Base-by-base conservation (phyloP, 2,113 vertebrate genomes). In the Rhinolophus sinicus region DNA sequence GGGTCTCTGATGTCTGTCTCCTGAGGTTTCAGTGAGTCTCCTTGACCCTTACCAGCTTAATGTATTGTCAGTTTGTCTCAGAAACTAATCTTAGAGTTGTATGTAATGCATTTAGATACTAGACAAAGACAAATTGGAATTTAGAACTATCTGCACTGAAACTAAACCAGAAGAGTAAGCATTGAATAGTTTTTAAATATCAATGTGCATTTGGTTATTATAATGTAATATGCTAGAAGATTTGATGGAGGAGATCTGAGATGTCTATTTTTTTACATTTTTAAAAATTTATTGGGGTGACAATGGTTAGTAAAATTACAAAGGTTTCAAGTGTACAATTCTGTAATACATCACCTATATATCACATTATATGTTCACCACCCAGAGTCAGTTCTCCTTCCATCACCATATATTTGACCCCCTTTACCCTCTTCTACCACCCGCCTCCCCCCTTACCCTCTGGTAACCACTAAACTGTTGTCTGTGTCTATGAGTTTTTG, bases 191-290 rank as follows among this genome's bases (percentile, higher is more conserved):
- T 97, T 94, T 91, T 85, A 88, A 93, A 88, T 90, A 85, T 80
- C 94, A 96, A 85, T 94, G 67, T 67, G 28, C 60, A 81, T 92
- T 94, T 92, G 52, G 92, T 92, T 96, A 94, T 88, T 96, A 83
- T 90, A 96, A 89, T 86, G 38, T 95, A 93, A 73, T 97, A 73
- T 94, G 24, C 87, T 97, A 80, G 78, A 88, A 77, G 89, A 95
- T 96, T 97, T 95, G 65, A 75, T 95, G 35, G 30, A 9, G 19
- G 94, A 54, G 16, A 54, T 54, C 47, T 50, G 47, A 12, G 47
- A 50, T 50, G 12, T 50, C 12, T 50, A 50, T 50, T 50, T 50
- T 50, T 50, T 50, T 13, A 50, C 12, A 50, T 12, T 50, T 50
- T 44, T 44, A 44, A 44, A 50, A 50, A 50, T 50, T 12, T 50